Evolutionary conservation across 2,888 invertebrate species (phyloP).

Genomic region (Eupithecia exiguata): DNA sequence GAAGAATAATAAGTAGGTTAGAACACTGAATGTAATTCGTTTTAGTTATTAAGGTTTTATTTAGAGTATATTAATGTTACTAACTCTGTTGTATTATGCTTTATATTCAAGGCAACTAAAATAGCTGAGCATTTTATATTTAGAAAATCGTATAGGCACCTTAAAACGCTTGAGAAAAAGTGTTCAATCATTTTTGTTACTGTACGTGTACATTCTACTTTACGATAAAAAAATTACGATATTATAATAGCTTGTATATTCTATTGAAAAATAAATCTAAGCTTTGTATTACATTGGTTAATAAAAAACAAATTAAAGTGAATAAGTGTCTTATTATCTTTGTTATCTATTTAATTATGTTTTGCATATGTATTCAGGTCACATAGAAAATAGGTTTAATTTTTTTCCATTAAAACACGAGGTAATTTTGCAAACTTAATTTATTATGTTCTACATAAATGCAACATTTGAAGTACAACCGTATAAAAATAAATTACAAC

Average conservation of each 20-base stretch:
- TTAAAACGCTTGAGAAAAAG: background rate
- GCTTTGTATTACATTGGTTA: background rate
- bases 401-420: constrained; percentile 27
- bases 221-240: background rate
- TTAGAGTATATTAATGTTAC: background rate
- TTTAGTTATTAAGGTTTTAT: background rate
- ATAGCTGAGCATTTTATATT: too few relatives aligned
- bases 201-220: background rate
- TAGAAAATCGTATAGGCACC: too few relatives aligned
- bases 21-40: background rate
- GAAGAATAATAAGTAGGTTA: too few relatives aligned
- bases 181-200: background rate
- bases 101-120: background rate
- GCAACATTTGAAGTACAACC: constrained; percentile 76
- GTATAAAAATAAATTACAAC: constrained; percentile 71
- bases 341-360: background rate
- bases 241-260: background rate
- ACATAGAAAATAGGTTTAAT: background rate
- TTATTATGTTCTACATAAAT: constrained; percentile 74
- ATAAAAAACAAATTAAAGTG: background rate
- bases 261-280: background rate
- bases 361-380: background rate
- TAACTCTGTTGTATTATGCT: background rate
- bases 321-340: background rate
- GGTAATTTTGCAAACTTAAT: constrained; percentile 74